phyloP scores from a whole-genome alignment of 35 echinoderm and acorn worm species.

The Patiria miniata region DNA sequence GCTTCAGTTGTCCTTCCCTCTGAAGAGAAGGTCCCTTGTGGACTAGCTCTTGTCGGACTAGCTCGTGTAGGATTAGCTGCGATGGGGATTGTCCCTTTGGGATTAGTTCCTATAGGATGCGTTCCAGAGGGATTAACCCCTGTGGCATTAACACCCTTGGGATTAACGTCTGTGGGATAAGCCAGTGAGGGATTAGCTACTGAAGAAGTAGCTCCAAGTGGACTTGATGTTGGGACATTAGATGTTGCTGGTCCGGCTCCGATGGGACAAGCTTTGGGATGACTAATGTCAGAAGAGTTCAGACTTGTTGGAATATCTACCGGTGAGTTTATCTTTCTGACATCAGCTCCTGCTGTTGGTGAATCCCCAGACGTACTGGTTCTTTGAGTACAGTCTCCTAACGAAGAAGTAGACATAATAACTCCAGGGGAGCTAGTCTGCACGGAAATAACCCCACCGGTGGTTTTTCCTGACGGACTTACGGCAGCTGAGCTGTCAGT shows the following conservation, averaged over 20 bases:
- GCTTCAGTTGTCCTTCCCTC: neutral
- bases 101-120: neutral
- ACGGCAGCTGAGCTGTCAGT: neutral
- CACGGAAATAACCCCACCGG: neutral
- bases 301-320: neutral
- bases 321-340: neutral
- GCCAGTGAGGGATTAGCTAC: neutral
- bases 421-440: neutral
- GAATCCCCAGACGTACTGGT: neutral
- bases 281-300: neutral
- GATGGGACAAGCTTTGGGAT: neutral
- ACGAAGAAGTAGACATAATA: neutral
- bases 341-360: neutral
- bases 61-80: neutral
- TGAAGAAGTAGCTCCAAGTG: neutral
- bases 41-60: slow-evolving; percentile 6
- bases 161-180: neutral
- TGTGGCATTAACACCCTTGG: neutral
- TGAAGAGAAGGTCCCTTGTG: neutral
- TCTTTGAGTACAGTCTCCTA: slow-evolving; percentile 8
- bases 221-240: neutral
- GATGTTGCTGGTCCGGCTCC: neutral
- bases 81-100: neutral
- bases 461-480: neutral
- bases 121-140: neutral